Evolutionary conservation across 2,797 vertebrate species (phyloP), one percentile per base, ranked within the genome.

Genomic region (Neostethus bicornis): DNA sequence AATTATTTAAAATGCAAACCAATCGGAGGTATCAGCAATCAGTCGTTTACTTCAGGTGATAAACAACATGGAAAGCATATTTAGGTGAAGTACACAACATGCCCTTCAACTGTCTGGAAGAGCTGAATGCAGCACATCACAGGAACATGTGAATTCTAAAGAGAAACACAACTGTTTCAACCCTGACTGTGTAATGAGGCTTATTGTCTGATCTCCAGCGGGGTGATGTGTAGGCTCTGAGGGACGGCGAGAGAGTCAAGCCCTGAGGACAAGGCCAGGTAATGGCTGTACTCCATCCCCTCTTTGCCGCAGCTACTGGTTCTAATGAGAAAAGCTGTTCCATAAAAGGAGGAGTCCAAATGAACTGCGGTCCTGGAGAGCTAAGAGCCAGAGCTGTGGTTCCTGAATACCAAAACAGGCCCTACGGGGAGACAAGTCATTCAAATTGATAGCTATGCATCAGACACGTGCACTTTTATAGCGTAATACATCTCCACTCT

Each of bases 371-470:
- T 84, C 75, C 81, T 86, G 87, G 89, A 81, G 87, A 87, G 87
- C 76, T 81, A 88, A 89, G 83, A 83, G 90, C 88, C 70, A 80
- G 61, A 5, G 68, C 86, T 81, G 78, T 89, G 89, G 84, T 80
- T 82, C 83, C 87, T 89, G 88, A 87, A 93, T 94, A 92, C 94
- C 89, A 93, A 94, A 93, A 92, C 89, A 91, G 87, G 73, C 87
- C 90, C 93, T 92, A 89, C 34, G 88, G 91, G 92, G 92, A 90
- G 80, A 85, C 61, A 77, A 92, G 91, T 91, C 92, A 87, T 85
- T 96, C 93, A 93, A 90, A 94, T 86, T 92, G 92, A 94, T 90
- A 92, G 90, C 84, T 92, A 79, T 70, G 24, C 88, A 91, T 93
- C 89, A 92, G 89, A 91, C 89, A 91, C 90, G 87, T 92, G 91